A percentile compares a stretch with the other conserved stretches of the same genome.
Conservation (phyloP, 2,113 vertebrate genomes). For the Sylvietta virens region DNA sequence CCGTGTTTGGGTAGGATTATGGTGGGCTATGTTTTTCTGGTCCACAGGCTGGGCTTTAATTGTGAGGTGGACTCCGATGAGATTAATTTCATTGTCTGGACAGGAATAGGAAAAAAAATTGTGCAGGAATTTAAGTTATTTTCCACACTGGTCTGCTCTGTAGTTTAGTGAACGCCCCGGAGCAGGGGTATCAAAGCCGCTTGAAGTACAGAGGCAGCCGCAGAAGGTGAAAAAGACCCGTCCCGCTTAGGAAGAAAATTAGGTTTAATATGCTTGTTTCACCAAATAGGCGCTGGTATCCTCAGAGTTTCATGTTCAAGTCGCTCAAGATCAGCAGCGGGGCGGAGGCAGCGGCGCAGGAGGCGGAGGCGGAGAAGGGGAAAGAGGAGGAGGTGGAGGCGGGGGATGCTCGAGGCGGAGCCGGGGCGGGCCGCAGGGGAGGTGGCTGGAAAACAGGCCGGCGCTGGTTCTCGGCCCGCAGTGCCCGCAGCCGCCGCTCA, state of each 20-base stretch:
- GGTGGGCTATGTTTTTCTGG: neutral
- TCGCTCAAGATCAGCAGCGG: accelerated
- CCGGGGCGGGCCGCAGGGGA: constrained; percentile 38
- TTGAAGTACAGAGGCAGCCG: accelerated
- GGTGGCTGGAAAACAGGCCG: constrained; percentile 57
- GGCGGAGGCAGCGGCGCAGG: neutral
- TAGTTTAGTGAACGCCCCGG: neutral
- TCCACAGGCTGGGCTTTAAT: neutral
- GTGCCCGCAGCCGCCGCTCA: constrained; percentile 31
- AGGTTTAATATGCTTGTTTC: neutral
- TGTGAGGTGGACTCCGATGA: neutral
- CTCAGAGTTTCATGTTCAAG: neutral
- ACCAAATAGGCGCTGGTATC: accelerated
- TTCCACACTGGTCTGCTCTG: neutral
- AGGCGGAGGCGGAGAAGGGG: neutral
- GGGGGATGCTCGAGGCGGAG: constrained; percentile 10
- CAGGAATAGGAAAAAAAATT: neutral
- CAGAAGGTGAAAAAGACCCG: neutral
- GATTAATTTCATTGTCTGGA: neutral
- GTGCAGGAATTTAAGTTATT: neutral
- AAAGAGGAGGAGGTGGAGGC: neutral
- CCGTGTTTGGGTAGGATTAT: neutral
- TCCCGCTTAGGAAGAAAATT: neutral
- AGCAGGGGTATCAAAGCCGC: neutral
- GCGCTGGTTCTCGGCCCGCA: constrained; percentile 36